A percentile compares a stretch with the other conserved stretches of the same genome.
These are phyloP conservation scores for Pristiophorus japonicus DNA, from an alignment of 2,113 vertebrate genomes.

Conservation along the genomic window DNA sequence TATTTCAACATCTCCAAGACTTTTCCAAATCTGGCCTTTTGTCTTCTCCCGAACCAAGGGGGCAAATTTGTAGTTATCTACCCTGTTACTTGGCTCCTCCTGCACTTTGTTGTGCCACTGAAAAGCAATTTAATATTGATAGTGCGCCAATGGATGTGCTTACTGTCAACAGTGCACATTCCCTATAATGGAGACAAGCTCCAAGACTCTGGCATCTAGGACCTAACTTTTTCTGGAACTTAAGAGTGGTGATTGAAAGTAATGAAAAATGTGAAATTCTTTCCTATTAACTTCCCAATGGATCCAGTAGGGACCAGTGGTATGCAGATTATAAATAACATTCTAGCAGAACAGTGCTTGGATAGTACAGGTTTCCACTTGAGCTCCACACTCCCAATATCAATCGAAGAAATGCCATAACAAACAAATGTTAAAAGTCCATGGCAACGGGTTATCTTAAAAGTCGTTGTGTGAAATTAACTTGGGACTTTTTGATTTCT, in stretches of 20 bases:
- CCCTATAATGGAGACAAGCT: background rate
- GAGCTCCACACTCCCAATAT: background rate
- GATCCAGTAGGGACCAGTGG: background rate
- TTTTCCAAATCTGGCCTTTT: background rate
- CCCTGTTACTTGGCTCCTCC: background rate
- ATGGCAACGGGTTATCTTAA: background rate
- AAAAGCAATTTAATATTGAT: background rate
- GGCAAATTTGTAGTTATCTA: background rate
- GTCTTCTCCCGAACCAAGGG: background rate
- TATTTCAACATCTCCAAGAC: background rate
- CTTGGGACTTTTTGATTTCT: slow-evolving; percentile 1
- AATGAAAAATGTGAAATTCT: background rate
- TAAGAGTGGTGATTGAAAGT: background rate
- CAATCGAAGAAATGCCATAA: background rate
- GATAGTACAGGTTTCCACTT: background rate
- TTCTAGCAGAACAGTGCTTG: background rate
- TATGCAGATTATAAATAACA: background rate
- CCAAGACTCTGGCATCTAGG: background rate
- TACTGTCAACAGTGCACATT: background rate
- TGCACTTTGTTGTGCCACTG: background rate
- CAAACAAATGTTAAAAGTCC: background rate
- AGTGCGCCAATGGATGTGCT: background rate
- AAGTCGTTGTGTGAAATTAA: background rate
- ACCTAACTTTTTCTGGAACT: background rate
- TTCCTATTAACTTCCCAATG: background rate